A percentile compares a stretch with the other conserved stretches of the same genome.
phyloP scores from a whole-genome alignment of 2,888 invertebrate genomes.

The Hemicrepidius hirtus region DNA sequence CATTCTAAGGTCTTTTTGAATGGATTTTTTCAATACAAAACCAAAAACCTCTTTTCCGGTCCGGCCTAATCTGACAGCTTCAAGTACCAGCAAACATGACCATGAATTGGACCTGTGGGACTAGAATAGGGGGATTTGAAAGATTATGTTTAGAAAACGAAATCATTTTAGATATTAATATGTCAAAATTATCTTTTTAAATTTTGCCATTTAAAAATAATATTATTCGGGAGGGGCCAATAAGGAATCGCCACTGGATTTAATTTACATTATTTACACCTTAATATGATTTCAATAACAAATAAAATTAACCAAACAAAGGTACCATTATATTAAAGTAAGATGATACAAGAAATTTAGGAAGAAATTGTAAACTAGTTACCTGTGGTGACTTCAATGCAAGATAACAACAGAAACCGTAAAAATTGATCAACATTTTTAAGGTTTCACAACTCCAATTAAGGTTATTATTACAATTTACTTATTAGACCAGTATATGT shows the following conservation, averaged over 20 bases:
- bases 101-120: conserved; percentile 44
- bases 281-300: no score
- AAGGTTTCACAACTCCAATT: no score
- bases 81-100: conserved; percentile 56
- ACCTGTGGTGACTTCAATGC: background rate
- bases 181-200: no score
- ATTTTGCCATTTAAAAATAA: no score
- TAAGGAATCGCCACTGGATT: no score
- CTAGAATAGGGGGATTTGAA: conserved; percentile 51
- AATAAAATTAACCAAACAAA: no score
- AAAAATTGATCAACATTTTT: background rate
- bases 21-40: conserved; percentile 46
- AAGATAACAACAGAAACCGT: background rate
- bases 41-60: conserved; percentile 55
- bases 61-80: conserved; percentile 55
- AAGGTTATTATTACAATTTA: no score
- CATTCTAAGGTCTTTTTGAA: conserved; percentile 41
- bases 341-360: no score
- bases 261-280: no score
- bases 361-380: background rate
- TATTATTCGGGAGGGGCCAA: no score
- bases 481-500: no score
- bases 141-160: conserved; percentile 46
- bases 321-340: no score
- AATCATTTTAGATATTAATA: conserved; percentile 18